Conservation (phyloP, 1,140 invertebrate genomes). For the Drosophila ananassae region DNA sequence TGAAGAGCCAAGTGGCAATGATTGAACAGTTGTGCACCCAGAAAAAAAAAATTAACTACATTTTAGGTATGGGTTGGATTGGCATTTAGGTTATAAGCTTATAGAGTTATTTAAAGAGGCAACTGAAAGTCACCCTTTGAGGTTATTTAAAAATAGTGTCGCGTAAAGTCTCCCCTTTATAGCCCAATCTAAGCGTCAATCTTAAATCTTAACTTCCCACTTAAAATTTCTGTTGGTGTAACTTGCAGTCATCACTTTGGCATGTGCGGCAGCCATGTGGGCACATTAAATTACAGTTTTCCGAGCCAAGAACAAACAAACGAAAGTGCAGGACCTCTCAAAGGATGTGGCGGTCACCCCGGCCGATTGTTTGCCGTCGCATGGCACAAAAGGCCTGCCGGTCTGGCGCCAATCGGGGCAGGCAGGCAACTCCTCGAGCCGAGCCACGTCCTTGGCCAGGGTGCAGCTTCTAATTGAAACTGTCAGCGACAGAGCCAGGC, state of each 20-base stretch:
- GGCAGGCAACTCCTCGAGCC: slow-evolving; percentile 10
- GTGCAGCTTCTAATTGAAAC: slow-evolving; percentile 67
- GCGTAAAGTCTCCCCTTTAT: too few relatives aligned
- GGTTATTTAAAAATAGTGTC: not conserved
- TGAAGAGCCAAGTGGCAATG: slow-evolving; percentile 43
- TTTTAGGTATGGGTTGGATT: not conserved
- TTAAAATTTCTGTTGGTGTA: slow-evolving; percentile 16
- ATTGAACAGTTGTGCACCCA: slow-evolving; percentile 37
- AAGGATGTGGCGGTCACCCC: slow-evolving; percentile 21
- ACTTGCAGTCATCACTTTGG: slow-evolving; percentile 5
- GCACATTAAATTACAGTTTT: slow-evolving; percentile 62
- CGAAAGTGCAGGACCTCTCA: slow-evolving; percentile 49
- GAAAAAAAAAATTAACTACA: not conserved
- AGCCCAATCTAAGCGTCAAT: not conserved
- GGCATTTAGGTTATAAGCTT: not conserved
- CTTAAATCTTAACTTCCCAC: not conserved
- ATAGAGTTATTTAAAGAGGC: not conserved
- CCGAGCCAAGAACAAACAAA: slow-evolving; percentile 53
- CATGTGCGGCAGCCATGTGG: slow-evolving; percentile 24
- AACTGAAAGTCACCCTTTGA: not conserved
- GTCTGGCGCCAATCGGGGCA: slow-evolving; percentile 22
- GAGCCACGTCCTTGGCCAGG: slow-evolving; percentile 16
- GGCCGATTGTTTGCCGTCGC: slow-evolving; percentile 37
- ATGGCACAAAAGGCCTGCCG: slow-evolving; percentile 19
- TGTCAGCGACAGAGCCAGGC: slow-evolving; percentile 64